Evolutionary conservation across 1,140 invertebrate species (phyloP).

Genomic region (Berghia stephanieae): DNA sequence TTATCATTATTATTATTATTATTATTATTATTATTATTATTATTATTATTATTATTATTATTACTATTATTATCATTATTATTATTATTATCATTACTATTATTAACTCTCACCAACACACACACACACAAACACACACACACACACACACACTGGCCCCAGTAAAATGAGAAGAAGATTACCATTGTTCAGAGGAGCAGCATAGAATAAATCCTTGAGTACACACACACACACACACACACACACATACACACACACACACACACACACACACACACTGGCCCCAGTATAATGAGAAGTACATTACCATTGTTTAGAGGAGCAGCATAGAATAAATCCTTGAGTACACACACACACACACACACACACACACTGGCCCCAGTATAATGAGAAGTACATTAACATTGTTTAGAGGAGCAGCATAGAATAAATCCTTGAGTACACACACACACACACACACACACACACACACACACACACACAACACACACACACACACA

Average conservation of each 20-base stretch:
- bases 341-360: slow-evolving; percentile 17
- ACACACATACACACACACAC: slow-evolving; percentile 1
- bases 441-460: no score
- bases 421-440: not conserved
- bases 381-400: not conserved
- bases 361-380: slow-evolving; percentile 3
- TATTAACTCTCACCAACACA: not conserved
- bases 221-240: slow-evolving; percentile 14
- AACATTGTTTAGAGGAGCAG: not conserved
- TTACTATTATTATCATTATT: no score
- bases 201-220: not conserved
- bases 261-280: not conserved
- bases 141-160: not conserved
- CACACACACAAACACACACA: not conserved
- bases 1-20: no score
- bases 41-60: no score
- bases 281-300: no score
- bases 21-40: no score
- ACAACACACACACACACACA: no score
- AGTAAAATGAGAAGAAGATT: no score
- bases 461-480: no score
- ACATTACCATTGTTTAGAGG: no score
- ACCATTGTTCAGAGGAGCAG: no score
- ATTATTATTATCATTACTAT: not conserved
- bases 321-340: no score